Evolutionary conservation across 2,797 vertebrate genomes (phyloP).

Genomic region (Pyrocephalus nanus): DNA sequence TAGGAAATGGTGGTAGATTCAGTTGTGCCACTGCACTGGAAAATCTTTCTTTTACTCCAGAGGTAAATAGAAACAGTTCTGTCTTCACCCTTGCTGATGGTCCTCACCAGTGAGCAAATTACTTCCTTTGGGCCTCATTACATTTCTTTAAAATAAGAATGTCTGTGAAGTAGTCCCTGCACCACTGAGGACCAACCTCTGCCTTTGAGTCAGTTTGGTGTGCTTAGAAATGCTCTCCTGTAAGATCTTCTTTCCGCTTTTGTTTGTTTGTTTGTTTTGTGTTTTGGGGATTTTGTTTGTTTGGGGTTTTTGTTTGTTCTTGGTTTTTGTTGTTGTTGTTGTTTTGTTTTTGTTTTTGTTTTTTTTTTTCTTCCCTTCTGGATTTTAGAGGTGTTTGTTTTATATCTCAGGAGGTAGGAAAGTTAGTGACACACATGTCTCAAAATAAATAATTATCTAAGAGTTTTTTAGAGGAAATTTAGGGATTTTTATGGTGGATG

Average conservation of each 20-base stretch:
- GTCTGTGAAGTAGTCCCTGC: not conserved
- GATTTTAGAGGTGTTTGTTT: not conserved
- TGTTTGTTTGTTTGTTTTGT: no score
- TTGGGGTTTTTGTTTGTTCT: no score
- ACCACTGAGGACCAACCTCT: not conserved
- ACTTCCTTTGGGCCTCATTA: not conserved
- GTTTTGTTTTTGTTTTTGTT: no score
- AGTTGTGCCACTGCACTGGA: not conserved
- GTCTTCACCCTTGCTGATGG: not conserved
- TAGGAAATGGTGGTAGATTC: not conserved
- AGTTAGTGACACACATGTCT: not conserved
- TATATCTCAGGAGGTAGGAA: not conserved
- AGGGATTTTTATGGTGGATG: not conserved
- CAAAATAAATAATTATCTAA: not conserved
- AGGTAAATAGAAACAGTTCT: not conserved
- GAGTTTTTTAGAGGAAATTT: not conserved
- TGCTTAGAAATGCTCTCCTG: not conserved
- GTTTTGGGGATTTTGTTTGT: no score
- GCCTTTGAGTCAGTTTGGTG: not conserved
- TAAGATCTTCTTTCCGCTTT: not conserved
- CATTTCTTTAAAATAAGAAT: not conserved
- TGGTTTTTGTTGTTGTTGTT: no score
- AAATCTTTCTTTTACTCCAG: not conserved
- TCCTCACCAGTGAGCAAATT: not conserved
- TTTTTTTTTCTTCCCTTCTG: rapidly evolving